Base-by-base conservation (phyloP, 2,888 invertebrate genomes). In the Hoplodrina ambigua region DNA sequence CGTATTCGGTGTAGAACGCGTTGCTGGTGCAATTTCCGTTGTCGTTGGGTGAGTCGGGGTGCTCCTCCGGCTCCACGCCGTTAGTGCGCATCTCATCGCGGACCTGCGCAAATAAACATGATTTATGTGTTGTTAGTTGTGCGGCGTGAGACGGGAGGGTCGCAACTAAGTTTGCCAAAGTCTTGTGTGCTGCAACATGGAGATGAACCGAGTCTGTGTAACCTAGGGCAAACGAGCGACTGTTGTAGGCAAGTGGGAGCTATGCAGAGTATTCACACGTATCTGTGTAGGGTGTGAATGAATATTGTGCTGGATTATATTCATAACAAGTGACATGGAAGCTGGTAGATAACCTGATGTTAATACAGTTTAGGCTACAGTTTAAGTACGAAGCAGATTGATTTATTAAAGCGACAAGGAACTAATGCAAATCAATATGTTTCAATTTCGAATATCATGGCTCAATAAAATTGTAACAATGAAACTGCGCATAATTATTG, bases 21-120 rank as follows among this genome's bases (percentile, higher is more conserved):
- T 96, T 95, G 90, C 96, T 96, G 95, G 98, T 92, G 95, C 97
- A 94, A 94, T 97, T 94, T 92, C 96, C 96, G 84, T 94, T 96
- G 86, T 96, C 96, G 69, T 89, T 95, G 7, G 96, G 96, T 0
- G 96, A 96, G 86, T 96, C 96, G 0, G 96, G 95, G 81, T 96
- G 96, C 80, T 96, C 97, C 83, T 97, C 97, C 10, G 97, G 97
- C 80, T 96, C 96, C 56, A 96, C 94, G 6, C 97, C 97, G 62
- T 96, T 96, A 52, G 96, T 96, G 66, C 96, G 95, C 96, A 97
- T 96, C 72, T 97, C 96, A 83, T 97, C 97, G 46, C 97, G 96
- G 54, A 97, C 95, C 96, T 96, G 89, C 4, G 54, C 81, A 58
- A 63, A 70, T 59, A 70, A 72, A 59, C 52, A 49, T 63, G 20